phyloP scores from a whole-genome alignment of 2,888 invertebrate genomes.

The Acrocyrtus sp. region DNA sequence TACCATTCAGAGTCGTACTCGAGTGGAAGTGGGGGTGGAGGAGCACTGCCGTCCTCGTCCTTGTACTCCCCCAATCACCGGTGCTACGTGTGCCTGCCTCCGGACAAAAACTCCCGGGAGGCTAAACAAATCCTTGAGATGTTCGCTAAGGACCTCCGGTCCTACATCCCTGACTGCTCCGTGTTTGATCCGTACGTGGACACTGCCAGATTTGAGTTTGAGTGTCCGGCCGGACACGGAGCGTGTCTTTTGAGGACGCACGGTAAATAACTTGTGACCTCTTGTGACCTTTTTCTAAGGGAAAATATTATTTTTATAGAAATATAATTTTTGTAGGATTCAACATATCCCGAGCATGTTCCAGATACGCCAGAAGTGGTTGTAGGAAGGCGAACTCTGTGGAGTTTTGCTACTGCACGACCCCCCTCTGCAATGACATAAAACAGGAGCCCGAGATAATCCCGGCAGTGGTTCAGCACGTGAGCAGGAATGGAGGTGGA shows the following conservation, averaged over 20 bases:
- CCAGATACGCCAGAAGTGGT: conserved; percentile 49
- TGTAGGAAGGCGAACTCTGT: conserved; percentile 60
- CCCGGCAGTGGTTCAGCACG: conserved; percentile 33
- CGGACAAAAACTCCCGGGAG: conserved; percentile 45
- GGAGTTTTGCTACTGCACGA: conserved; percentile 60
- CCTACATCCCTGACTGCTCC: conserved; percentile 51
- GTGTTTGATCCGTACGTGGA: conserved; percentile 44
- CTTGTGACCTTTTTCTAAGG: not conserved
- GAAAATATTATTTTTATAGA: no score
- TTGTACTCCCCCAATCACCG: conserved; percentile 26
- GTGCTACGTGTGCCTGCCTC: conserved; percentile 60
- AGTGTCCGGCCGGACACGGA: conserved; percentile 49
- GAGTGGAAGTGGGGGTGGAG: not conserved
- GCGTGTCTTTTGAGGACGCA: conserved; percentile 56
- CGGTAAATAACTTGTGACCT: conserved; percentile 26
- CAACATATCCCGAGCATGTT: conserved; percentile 59
- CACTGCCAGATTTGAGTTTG: conserved; percentile 47
- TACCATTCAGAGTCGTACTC: conserved; percentile 9
- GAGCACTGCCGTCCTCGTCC: conserved; percentile 16
- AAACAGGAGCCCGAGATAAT: conserved; percentile 42
- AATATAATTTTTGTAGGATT: no score
- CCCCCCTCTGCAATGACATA: conserved; percentile 56
- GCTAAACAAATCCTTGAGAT: conserved; percentile 50
- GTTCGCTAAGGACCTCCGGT: conserved; percentile 45
- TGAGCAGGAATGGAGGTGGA: conserved; percentile 18